Conservation (phyloP, 2,888 invertebrate genomes). For the Crocallis elinguaria region DNA sequence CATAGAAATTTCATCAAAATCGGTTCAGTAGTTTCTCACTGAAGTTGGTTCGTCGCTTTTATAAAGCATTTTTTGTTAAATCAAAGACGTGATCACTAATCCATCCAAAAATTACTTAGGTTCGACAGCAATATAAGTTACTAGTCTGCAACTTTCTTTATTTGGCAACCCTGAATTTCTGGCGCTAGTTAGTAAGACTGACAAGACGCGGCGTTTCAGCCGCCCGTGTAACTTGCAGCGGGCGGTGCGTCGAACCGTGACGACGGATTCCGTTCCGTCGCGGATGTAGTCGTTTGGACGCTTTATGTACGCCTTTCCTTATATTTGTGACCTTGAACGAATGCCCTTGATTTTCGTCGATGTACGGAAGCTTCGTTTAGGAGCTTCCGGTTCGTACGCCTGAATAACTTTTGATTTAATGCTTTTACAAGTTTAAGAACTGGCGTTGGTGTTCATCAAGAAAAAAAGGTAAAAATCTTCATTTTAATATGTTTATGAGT, state of each 20-base stretch:
- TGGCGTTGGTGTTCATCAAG: too few relatives aligned
- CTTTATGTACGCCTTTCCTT: constrained; percentile 33
- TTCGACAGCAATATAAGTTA: too few relatives aligned
- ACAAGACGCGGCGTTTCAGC: background rate
- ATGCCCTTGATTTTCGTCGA: constrained; percentile 22
- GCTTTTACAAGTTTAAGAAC: background rate
- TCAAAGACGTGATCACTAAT: too few relatives aligned
- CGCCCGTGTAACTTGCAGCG: constrained; percentile 13
- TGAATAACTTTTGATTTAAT: background rate
- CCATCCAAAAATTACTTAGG: too few relatives aligned
- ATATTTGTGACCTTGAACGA: constrained; percentile 30
- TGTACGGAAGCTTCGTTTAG: constrained; percentile 3
- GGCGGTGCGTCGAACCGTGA: constrained; percentile 25
- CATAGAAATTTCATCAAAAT: too few relatives aligned
- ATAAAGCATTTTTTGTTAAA: too few relatives aligned
- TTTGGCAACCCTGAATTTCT: constrained; percentile 1
- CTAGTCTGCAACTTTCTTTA: too few relatives aligned
- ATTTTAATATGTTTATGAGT: too few relatives aligned
- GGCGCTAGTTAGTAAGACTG: background rate
- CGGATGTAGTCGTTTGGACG: constrained; percentile 30
- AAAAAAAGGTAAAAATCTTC: too few relatives aligned
- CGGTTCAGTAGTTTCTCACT: too few relatives aligned
- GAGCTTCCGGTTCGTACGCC: background rate
- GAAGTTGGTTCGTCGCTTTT: too few relatives aligned
- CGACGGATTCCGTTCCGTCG: constrained; percentile 27